Conservation (phyloP, 1,140 invertebrate genomes). For the Agrilus planipennis region DNA sequence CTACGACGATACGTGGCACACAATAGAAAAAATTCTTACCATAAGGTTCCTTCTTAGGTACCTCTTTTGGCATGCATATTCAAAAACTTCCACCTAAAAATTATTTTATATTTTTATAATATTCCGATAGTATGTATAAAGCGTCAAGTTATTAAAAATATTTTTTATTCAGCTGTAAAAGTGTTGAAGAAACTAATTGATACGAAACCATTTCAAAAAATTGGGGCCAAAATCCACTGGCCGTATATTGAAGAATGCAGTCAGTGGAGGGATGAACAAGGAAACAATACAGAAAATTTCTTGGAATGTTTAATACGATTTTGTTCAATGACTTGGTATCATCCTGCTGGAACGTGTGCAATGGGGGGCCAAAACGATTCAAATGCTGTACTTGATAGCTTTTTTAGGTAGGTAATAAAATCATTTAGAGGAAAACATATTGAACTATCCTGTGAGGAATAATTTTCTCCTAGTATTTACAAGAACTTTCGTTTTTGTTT, state of each 20-base stretch:
- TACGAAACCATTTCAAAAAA: not conserved
- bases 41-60: too few relatives aligned
- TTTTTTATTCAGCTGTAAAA: not conserved
- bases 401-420: not conserved
- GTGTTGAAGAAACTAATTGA: not conserved
- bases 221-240: not conserved
- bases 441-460: too few relatives aligned
- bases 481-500: slow-evolving; percentile 14
- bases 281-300: not conserved
- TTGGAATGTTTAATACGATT: not conserved
- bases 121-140: too few relatives aligned
- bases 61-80: too few relatives aligned
- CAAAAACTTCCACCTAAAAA: too few relatives aligned
- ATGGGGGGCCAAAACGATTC: not conserved
- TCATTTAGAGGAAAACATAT: too few relatives aligned
- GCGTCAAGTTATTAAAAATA: too few relatives aligned
- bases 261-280: not conserved
- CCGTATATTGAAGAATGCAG: not conserved
- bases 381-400: not conserved
- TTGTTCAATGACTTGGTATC: not conserved
- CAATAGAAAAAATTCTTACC: too few relatives aligned
- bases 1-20: too few relatives aligned
- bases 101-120: too few relatives aligned
- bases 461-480: not conserved
- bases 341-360: not conserved